Base-by-base conservation (phyloP, 2,797 vertebrate genomes). In the Falco naumanni region DNA sequence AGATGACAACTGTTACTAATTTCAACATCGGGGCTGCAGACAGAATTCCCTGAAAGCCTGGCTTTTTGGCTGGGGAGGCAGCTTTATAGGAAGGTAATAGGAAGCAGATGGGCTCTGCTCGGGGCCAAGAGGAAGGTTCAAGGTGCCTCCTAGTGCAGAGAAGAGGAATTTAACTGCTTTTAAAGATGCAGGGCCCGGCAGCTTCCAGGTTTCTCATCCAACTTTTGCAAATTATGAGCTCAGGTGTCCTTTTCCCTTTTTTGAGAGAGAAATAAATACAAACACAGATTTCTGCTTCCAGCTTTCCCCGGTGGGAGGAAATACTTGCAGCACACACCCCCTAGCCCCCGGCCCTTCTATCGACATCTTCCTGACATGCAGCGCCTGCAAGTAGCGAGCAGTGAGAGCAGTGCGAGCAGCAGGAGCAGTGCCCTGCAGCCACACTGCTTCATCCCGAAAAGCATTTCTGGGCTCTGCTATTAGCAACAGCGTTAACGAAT, bases 41-140 rank as follows among this genome's bases (percentile, higher is more conserved):
- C 95, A 96, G 93, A 96, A 96, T 95, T 96, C 96, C 95, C 96
- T 95, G 96, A 43, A 96, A 97, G 89, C 89, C 12, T 34, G 54
- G 93, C 82, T 72, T 47, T 72, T 88, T 76, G 96, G 97, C 97
- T n/a, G 6, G 45, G 5, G 64, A 84, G 76, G 75, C 98, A 98
- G 98, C 97, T 98, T 97, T 96, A 98, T 98, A 98, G 98, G 98
- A 99, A 98, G 98, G 98, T 99, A 99, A 99, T 99, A 97, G 98
- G 98, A 98, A 99, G 98, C 99, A 99, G 98, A 99, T 99, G 99
- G 98, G 97, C 98, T 98, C 98, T 92, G 96, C 98, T 98, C 98
- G 96, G 98, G 98, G 98, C 98, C 98, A 97, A 97, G 97, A 98
- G 97, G 97, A 97, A 98, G 97, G 97, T 98, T 98, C 98, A 98